Evolutionary conservation across 1,140 invertebrate genomes (phyloP).

Genomic region (Riptortus pedestris): DNA sequence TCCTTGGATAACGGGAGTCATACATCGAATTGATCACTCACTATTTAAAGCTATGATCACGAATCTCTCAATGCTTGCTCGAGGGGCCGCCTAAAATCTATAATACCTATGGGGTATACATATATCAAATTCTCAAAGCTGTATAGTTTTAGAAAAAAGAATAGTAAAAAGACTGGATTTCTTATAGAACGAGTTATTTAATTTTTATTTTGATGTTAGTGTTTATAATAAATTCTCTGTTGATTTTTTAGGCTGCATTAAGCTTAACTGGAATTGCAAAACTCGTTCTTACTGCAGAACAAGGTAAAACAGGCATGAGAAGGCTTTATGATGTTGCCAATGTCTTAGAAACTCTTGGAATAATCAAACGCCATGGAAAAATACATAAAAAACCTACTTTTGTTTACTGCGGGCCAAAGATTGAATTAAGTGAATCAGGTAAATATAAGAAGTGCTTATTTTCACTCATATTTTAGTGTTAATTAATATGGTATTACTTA

Average conservation of each 20-base stretch:
- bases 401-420: slow-evolving; percentile 50
- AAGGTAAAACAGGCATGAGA: slow-evolving; percentile 51
- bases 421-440: not conserved
- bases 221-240: too few species aligned
- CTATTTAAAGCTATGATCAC: too few species aligned
- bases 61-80: too few species aligned
- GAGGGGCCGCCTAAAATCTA: too few species aligned
- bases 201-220: too few species aligned
- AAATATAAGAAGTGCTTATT: not conserved
- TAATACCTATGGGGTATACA: too few species aligned
- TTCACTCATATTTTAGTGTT: not conserved
- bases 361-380: slow-evolving; percentile 52
- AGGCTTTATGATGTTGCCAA: slow-evolving; percentile 66
- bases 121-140: too few species aligned
- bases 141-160: too few species aligned
- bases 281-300: slow-evolving; percentile 18
- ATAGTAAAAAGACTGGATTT: too few species aligned
- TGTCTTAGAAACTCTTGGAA: slow-evolving; percentile 54
- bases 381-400: slow-evolving; percentile 54
- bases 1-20: too few species aligned
- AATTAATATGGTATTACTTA: not conserved
- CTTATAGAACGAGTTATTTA: too few species aligned
- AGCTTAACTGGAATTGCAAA: slow-evolving; percentile 21
- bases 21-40: too few species aligned
- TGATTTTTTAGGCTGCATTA: slow-evolving; percentile 29